A percentile compares a stretch with the other conserved stretches of the same genome.
These are phyloP conservation scores for Xestobium rufovillosum DNA, from an alignment of 2,888 invertebrate species.

Conservation along the genomic window DNA sequence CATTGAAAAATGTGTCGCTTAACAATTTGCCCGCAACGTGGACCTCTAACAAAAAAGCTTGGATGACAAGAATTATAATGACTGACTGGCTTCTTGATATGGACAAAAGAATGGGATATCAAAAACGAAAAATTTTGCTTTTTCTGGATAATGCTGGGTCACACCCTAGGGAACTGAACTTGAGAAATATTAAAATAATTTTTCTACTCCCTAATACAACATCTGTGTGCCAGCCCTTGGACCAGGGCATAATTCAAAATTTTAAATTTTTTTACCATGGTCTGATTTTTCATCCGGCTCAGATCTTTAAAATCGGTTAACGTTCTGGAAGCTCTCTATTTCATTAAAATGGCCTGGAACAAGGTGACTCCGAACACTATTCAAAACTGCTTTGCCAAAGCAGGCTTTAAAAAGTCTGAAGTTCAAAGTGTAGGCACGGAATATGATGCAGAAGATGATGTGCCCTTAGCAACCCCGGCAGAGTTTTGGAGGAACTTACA, in stretches of 20 bases:
- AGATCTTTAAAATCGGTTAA: constrained; percentile 10
- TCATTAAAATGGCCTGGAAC: constrained; percentile 12
- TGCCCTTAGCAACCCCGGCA: constrained; percentile 6
- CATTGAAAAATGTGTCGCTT: too few species aligned
- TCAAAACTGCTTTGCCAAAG: constrained; percentile 14
- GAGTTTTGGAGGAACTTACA: constrained; percentile 5
- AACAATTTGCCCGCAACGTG: too few species aligned
- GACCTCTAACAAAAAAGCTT: too few species aligned
- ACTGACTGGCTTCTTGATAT: constrained; percentile 4
- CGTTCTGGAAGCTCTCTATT: constrained; percentile 11
- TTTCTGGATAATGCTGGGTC: constrained; percentile 8
- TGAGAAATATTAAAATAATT: constrained; percentile 13
- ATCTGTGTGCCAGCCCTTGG: constrained; percentile 10
- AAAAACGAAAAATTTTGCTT: constrained; percentile 11
- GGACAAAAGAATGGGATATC: constrained; percentile 8
- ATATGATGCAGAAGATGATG: constrained; percentile 9
- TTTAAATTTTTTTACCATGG: constrained; percentile 12
- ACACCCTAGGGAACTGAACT: constrained; percentile 7
- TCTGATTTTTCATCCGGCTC: constrained; percentile 8
- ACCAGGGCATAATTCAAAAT: constrained; percentile 12
- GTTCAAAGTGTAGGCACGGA: constrained; percentile 1
- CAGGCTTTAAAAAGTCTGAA: constrained; percentile 9
- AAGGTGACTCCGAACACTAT: constrained; percentile 12
- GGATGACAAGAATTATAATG: too few species aligned
- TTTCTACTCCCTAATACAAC: constrained; percentile 11